Conservation (phyloP, 2,797 vertebrate species). For the Sciurus vulgaris region DNA sequence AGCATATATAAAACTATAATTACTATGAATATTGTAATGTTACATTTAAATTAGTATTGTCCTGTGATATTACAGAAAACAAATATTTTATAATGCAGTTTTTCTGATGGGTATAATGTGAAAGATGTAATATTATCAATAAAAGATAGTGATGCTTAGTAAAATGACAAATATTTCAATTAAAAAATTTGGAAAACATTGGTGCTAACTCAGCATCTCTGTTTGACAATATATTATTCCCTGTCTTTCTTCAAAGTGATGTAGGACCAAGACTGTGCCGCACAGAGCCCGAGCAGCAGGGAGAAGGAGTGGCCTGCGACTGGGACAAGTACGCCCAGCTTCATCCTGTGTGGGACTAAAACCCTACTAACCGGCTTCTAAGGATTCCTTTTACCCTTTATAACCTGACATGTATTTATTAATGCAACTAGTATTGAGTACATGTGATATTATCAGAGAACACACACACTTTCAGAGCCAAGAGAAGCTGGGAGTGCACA, state of each 20-base stretch:
- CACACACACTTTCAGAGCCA: neutral
- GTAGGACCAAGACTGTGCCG: too few relatives aligned
- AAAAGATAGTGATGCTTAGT: neutral
- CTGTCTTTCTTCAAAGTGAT: neutral
- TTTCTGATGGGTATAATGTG: neutral
- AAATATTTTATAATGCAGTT: neutral
- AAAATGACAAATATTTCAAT: neutral
- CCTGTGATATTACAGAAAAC: neutral
- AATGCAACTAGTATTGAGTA: neutral
- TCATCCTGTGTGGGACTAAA: neutral
- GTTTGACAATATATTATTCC: neutral
- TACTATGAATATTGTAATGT: neutral
- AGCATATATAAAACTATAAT: conserved; percentile 32
- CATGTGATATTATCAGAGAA: neutral
- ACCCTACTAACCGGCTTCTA: neutral
- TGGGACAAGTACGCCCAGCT: fast-evolving
- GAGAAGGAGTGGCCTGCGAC: too few relatives aligned
- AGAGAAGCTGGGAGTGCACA: too few relatives aligned
- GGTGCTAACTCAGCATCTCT: neutral
- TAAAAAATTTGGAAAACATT: neutral
- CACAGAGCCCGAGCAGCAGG: too few relatives aligned
- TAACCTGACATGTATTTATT: neutral
- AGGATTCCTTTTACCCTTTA: neutral
- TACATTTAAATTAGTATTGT: neutral
- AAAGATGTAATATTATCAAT: neutral